phyloP scores from a whole-genome alignment of 2,113 vertebrate genomes.

The Ptychochromis oligacanthus region DNA sequence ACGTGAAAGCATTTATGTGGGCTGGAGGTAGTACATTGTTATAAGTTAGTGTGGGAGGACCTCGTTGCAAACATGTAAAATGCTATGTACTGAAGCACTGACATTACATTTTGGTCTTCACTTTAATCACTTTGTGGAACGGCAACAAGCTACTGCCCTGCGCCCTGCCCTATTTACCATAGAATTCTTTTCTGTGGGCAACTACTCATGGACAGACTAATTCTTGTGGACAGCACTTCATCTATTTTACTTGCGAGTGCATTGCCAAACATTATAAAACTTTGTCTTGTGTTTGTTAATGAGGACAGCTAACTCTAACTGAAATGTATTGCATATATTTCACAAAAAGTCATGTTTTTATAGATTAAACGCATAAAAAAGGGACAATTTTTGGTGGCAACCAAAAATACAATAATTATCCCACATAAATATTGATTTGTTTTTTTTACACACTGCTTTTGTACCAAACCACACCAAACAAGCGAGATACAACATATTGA shows the following conservation, averaged over 20 bases:
- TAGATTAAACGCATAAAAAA: not conserved
- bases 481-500: not conserved
- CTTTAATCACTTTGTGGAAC: not conserved
- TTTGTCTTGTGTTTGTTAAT: not conserved
- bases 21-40: not conserved
- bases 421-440: fast-evolving
- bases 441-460: not conserved
- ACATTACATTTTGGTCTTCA: not conserved
- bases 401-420: not conserved
- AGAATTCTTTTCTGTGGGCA: not conserved
- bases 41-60: not conserved
- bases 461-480: not conserved
- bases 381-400: not conserved
- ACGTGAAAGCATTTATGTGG: not conserved
- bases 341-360: not conserved
- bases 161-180: not conserved
- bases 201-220: not conserved
- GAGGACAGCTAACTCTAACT: fast-evolving
- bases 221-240: not conserved
- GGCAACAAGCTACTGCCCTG: not conserved
- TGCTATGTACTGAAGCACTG: not conserved
- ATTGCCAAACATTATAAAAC: not conserved
- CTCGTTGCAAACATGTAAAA: not conserved
- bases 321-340: not conserved
- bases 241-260: not conserved